Conservation (phyloP, 2,888 invertebrate genomes). For the Phytoseiulus persimilis region DNA sequence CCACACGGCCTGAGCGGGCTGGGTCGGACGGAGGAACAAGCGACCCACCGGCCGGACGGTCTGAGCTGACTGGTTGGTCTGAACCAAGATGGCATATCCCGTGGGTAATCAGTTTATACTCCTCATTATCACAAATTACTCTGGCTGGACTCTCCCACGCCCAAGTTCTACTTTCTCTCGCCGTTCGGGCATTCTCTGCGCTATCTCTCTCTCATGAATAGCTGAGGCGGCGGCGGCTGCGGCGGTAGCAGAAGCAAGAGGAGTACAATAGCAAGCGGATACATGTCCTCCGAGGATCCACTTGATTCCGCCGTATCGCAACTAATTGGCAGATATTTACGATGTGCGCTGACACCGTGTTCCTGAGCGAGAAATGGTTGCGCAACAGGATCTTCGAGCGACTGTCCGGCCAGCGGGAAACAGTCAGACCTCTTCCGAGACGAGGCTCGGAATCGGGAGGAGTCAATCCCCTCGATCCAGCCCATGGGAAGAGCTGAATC, state of each 20-base stretch:
- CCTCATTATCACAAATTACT: conserved; percentile 39
- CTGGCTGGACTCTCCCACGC: neutral
- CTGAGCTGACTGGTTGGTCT: neutral
- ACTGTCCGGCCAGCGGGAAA: no score
- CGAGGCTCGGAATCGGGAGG: no score
- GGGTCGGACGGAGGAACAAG: neutral
- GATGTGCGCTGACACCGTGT: neutral
- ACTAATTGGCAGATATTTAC: neutral
- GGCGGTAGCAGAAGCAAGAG: neutral
- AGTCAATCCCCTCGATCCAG: no score
- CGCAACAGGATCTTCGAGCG: neutral
- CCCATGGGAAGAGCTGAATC: no score
- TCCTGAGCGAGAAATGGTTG: neutral
- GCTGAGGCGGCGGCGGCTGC: neutral
- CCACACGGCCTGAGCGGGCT: neutral
- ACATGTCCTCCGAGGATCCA: neutral
- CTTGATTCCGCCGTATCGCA: neutral
- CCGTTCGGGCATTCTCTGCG: neutral
- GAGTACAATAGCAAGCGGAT: neutral
- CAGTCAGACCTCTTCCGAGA: no score
- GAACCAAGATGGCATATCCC: conserved; percentile 17
- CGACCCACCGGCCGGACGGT: neutral
- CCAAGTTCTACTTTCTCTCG: neutral
- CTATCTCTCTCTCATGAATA: neutral
- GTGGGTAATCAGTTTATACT: conserved; percentile 38